Evolutionary conservation across 1,140 invertebrate species (phyloP).

Genomic region (Lepidotrigona ventralis): DNA sequence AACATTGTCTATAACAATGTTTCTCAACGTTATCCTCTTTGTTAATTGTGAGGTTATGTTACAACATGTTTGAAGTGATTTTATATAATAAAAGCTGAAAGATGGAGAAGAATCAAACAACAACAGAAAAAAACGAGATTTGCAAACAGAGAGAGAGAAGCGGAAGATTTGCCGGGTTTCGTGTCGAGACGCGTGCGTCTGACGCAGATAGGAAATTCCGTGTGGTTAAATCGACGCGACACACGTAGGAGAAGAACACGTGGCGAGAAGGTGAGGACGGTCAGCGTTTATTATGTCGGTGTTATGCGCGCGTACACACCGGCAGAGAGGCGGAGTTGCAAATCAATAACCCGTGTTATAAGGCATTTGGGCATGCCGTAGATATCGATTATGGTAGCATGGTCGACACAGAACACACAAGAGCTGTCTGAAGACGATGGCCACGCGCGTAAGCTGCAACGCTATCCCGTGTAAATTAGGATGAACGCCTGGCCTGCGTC

Average conservation of each 20-base stretch:
- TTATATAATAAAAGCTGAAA: too few species aligned
- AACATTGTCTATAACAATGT: too few species aligned
- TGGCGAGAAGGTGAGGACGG: not conserved
- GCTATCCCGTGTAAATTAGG: not conserved
- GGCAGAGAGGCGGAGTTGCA: slow-evolving; percentile 38
- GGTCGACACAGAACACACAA: not conserved
- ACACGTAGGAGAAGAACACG: not conserved
- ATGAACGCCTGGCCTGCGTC: not conserved
- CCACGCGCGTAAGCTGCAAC: not conserved
- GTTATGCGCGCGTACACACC: slow-evolving; percentile 36
- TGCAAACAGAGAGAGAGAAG: too few species aligned
- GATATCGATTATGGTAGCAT: slow-evolving; percentile 48
- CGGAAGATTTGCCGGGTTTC: too few species aligned
- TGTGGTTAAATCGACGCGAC: slow-evolving; percentile 1
- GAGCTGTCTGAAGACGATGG: slow-evolving; percentile 14
- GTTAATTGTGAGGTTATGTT: too few species aligned
- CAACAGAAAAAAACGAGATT: too few species aligned
- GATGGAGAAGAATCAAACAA: too few species aligned
- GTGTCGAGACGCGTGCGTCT: too few species aligned
- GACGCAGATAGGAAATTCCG: not conserved
- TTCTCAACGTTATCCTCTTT: too few species aligned
- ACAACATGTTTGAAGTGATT: too few species aligned
- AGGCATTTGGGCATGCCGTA: slow-evolving; percentile 44
- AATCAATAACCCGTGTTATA: slow-evolving; percentile 52
- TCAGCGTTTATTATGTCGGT: slow-evolving; percentile 31